Percentiles rank a stretch among this genome's conserved stretches.
phyloP scores from a whole-genome alignment of 2,888 invertebrate species.

The Trissoscelio sp. region DNA sequence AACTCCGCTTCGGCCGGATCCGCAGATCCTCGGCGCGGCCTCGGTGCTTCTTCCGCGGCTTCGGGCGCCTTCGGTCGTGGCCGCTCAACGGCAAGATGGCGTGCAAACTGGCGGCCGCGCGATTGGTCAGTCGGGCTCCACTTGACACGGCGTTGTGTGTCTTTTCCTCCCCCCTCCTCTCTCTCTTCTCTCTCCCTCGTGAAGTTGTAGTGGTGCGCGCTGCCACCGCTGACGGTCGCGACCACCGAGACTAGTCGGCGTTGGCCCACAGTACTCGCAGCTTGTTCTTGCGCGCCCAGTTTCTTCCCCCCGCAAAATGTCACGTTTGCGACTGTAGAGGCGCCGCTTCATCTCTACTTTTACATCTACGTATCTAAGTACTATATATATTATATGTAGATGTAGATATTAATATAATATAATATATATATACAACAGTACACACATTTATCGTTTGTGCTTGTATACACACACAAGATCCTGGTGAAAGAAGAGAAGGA shows the following conservation, averaged over 20 bases:
- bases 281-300: neutral
- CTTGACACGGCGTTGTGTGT: conserved; percentile 59
- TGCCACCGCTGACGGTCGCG: conserved; percentile 25
- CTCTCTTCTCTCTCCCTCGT: neutral
- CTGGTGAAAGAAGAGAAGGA: no score
- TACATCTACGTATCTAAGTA: no score
- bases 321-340: conserved; percentile 5
- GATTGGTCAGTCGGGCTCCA: conserved; percentile 54
- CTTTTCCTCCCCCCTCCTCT: conserved; percentile 17
- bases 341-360: no score
- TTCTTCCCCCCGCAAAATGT: conserved; percentile 13
- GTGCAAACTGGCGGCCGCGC: conserved; percentile 32
- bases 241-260: conserved; percentile 49
- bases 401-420: no score
- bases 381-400: no score
- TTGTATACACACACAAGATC: no score
- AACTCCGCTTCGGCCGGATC: conserved; percentile 45
- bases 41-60: conserved; percentile 8
- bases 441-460: no score
- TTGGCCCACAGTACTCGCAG: conserved; percentile 36
- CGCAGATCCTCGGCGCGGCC: conserved; percentile 8
- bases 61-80: conserved; percentile 28
- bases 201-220: conserved; percentile 23
- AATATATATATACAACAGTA: no score
- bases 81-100: conserved; percentile 50